Conservation (phyloP, 2,888 invertebrate species). For the Apomyelois bistriatella region DNA sequence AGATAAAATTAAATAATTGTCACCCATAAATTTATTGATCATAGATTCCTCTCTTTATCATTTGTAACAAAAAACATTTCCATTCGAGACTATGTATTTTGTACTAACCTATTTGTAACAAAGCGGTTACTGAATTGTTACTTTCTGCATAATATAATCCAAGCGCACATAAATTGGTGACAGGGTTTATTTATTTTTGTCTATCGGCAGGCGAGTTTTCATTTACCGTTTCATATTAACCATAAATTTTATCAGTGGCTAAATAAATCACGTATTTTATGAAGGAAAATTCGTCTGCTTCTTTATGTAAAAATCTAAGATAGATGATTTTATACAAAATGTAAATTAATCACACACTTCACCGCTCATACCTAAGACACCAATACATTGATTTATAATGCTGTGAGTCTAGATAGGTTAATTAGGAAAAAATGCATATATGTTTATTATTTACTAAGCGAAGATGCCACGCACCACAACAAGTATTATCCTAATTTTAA, state of each 20-base stretch:
- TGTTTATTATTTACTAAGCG: slow-evolving; percentile 2
- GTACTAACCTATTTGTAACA: background rate
- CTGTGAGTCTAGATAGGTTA: slow-evolving; percentile 23
- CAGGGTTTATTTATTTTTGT: slow-evolving; percentile 75
- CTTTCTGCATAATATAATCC: slow-evolving; percentile 43
- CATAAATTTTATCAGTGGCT: slow-evolving; percentile 21
- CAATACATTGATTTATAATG: slow-evolving; percentile 33
- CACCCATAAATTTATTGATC: slow-evolving; percentile 37
- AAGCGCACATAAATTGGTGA: slow-evolving; percentile 73
- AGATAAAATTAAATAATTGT: slow-evolving; percentile 37
- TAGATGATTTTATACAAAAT: slow-evolving; percentile 44
- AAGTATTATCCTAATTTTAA: background rate
- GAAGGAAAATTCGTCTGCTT: slow-evolving; percentile 56
- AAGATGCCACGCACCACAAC: slow-evolving; percentile 6
- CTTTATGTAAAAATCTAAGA: slow-evolving; percentile 38
- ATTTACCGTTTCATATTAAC: slow-evolving; percentile 33
- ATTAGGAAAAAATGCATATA: background rate
- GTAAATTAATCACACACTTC: slow-evolving; percentile 28
- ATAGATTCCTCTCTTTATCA: slow-evolving; percentile 19
- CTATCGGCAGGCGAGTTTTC: slow-evolving; percentile 57
- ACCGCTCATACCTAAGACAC: slow-evolving; percentile 30
- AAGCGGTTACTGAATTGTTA: slow-evolving; percentile 19
- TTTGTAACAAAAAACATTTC: slow-evolving; percentile 15
- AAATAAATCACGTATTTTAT: slow-evolving; percentile 51
- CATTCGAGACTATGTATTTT: slow-evolving; percentile 6